Evolutionary conservation across 2,113 vertebrate species (phyloP), one percentile per base, ranked within the genome.

Genomic region (Trematomus loennbergii): DNA sequence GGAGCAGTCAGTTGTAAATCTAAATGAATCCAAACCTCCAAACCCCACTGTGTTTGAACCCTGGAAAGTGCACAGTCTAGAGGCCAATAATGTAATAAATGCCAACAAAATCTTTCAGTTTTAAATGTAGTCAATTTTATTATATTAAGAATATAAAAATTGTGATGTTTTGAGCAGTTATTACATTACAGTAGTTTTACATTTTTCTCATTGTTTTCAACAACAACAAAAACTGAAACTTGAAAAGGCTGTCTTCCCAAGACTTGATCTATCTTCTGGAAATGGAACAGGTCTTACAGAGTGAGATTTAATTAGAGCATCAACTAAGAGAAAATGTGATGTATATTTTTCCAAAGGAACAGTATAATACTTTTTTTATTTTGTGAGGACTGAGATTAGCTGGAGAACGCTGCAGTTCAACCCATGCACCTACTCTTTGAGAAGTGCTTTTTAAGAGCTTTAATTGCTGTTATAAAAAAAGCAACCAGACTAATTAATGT

Each of bases 221-320:
- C 67, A 74, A 75, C 43, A 81, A 75, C 66, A 84, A 73, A 79
- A 75, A 78, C 78, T 86, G 74, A 78, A 65, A 63, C 77, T 67
- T 79, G 72, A 72, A 71, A 81, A 75, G 76, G 52, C 61, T 59
- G 53, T 45, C 58, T 76, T 54, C 29, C 69, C 61, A 54, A 76
- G 46, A 40, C n/a, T 54, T 72, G 49, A 60, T 72, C 61, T 72
- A 12, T 68, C 2, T 71, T 75, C 75, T 59, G 45, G 43, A 65
- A 48, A 73, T 67, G 36, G 5, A 75, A 87, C 12, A 59, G 9
- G 36, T 57, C 29, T 75, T 11, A 50, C 60, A 79, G 43, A 79
- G 22, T 58, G 20, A 64, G 43, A 52, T 74, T 50, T 66, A 74
- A 88, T 84, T 50, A 83, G 61, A 43, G 4, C 22, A 53, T 75